Conservation (phyloP, 2,113 vertebrate genomes). For the Pelusios castaneus region DNA sequence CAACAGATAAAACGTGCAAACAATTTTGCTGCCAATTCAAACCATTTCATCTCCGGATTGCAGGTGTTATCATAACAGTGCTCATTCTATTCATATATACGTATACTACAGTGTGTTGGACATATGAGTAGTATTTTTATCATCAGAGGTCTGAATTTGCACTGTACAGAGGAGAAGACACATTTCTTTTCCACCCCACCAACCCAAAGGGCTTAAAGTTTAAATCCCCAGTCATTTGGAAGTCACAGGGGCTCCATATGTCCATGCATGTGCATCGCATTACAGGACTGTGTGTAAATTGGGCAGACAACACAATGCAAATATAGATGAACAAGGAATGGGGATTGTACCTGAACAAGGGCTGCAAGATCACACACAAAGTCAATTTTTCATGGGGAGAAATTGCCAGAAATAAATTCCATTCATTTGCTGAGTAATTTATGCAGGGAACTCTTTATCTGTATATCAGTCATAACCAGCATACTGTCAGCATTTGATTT, state of each 20-base stretch:
- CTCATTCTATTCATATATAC: too few species aligned
- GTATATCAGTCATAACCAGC: not conserved
- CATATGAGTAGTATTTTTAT: not conserved
- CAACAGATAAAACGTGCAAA: not conserved
- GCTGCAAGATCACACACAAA: not conserved
- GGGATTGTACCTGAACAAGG: not conserved
- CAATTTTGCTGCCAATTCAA: not conserved
- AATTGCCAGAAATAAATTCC: not conserved
- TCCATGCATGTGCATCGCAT: not conserved
- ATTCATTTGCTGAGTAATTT: not conserved
- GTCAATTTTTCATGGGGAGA: not conserved
- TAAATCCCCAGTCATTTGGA: not conserved
- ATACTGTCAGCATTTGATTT: not conserved
- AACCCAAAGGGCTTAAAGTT: not conserved
- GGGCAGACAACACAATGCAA: not conserved
- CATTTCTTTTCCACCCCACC: not conserved
- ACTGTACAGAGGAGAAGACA: not conserved
- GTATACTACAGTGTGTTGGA: not conserved
- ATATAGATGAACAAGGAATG: not conserved
- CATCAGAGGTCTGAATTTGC: not conserved
- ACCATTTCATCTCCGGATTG: not conserved
- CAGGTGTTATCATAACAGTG: not conserved
- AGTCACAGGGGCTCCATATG: not conserved
- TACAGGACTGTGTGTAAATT: not conserved
- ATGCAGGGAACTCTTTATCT: not conserved